Evolutionary conservation across 2,797 vertebrate species (phyloP), one percentile per base, ranked within the genome.

Genomic region (Danio tinwini): DNA sequence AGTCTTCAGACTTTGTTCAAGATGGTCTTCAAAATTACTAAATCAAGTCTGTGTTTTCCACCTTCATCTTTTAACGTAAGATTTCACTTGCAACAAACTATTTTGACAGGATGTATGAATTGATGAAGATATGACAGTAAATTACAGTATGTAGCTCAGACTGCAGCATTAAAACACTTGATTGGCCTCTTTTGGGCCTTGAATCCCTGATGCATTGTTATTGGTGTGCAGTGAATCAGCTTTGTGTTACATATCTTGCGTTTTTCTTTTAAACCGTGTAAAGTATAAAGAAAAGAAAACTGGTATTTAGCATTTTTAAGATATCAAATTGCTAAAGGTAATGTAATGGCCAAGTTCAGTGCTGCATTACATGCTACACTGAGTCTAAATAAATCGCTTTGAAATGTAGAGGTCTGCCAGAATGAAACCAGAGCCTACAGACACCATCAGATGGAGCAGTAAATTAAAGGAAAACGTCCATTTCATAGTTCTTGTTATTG

Each of bases 201-300:
- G 55, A 19, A 45, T 16, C 40, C 17, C 7, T 17, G 68, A 61
- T 52, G 73, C 55, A 45, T 55, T 67, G 63, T 17, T 61, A 16
- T 29, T 68, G 16, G 39, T 68, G 64, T 68, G 11, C 42, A 59
- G 39, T 55, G 21, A 69, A 63, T 63, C 17, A 1, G 42, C 50
- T 77, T 82, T 53, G 62, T 53, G 13, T 78, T 42, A 37, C 21
- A 39, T 39, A 62, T 67, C 5, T 67, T 64, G 73, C 16, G 45
- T 42, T 55, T 42, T 52, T 79, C 59, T 73, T 40, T 62, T 63
- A 29, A 83, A 58, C 55, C 17, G 12, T n/a, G 40, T 71, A 55
- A 71, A 71, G 68, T 75, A 21, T 75, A 52, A 64, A 58, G 10
- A 79, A 52, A 64, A 58, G 10, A 79, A 19, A 63, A 75, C 4